Conservation (phyloP, 2,888 invertebrate genomes). For the Torymus auratus region DNA sequence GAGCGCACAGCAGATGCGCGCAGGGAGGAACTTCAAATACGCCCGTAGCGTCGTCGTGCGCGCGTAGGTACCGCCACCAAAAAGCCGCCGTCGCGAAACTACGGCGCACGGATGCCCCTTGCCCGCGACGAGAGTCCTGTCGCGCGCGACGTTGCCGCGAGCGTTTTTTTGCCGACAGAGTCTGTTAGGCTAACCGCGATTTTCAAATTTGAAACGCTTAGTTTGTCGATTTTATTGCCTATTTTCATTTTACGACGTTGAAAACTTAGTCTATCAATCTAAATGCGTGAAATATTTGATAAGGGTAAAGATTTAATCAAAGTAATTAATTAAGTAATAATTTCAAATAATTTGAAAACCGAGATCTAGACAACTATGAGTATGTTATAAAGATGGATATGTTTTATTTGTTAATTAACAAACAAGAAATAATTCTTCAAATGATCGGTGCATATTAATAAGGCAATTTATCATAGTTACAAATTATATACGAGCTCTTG, state of each 20-base stretch:
- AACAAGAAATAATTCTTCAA: no score
- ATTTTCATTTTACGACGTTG: no score
- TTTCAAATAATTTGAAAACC: no score
- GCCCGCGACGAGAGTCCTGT: background rate
- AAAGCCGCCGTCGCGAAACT: slow-evolving; percentile 1
- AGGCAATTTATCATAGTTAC: background rate
- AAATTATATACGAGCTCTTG: background rate
- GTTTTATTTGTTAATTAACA: no score
- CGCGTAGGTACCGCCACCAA: slow-evolving; percentile 27
- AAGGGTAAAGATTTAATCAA: background rate
- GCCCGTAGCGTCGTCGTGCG: slow-evolving; percentile 53
- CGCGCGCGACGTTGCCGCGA: slow-evolving; percentile 27
- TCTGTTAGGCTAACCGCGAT: no score
- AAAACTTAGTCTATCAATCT: background rate
- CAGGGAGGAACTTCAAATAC: slow-evolving; percentile 46
- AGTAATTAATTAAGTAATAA: no score
- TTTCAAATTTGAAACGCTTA: no score
- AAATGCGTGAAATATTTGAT: slow-evolving; percentile 2
- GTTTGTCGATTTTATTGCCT: no score
- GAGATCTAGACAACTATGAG: no score
- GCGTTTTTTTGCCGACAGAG: background rate
- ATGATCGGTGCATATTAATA: background rate
- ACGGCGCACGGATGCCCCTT: slow-evolving; percentile 9
- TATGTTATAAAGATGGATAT: no score
- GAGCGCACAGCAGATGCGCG: no score